Evolutionary conservation across 2,888 invertebrate species (phyloP), one percentile per base, ranked within the genome.

Genomic region (Bombylius discolor): DNA sequence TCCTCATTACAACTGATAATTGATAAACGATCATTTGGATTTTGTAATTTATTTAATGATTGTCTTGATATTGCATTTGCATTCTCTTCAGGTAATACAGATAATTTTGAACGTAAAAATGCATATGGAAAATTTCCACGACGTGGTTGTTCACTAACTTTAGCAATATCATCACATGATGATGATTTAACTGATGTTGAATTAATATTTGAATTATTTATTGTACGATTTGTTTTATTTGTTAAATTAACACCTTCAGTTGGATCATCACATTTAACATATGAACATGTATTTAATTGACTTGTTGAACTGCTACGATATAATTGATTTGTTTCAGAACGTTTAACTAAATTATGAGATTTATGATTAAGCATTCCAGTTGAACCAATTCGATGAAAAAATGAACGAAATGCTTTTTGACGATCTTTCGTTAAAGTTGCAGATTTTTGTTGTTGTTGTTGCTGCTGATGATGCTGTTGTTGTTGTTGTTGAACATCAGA

Each of bases 231-330:
- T 71, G 64, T 71, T 71, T 62, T 71, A 68, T 58, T 75, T 66
- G 66, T 77, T 62, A 85, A 76, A 66, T 85, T 86, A 55, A 87
- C 79, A 47, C 85, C 87, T 65, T 87, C 86, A n/a, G 85, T 84
- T 9, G 87, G 87, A 73, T 87, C 87, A 68, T 87, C 87, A 59
- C 85, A 86, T 68, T 85, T 84, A 45, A 87, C 80, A 67, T 87
- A 87, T 32, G 73, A 74, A 61, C 68, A 70, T 33, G 82, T 82
- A 59, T 85, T 84, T 62, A 87, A 71, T 66, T 86, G 87, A 54
- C 87, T 87, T 36, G 87, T 87, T 45, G 87, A 87, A 68, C 85
- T 85, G 67, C 85, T 85, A 55, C 87, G 77, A 65, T 86, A 87
- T n/a, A 87, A 49, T 47, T 58, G 59, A 52, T 56, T 58, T 8